A percentile compares a stretch with the other conserved stretches of the same genome.
These are phyloP conservation scores for Natrix natrix DNA, from an alignment of 2,797 vertebrate genomes.

Conservation along the genomic window DNA sequence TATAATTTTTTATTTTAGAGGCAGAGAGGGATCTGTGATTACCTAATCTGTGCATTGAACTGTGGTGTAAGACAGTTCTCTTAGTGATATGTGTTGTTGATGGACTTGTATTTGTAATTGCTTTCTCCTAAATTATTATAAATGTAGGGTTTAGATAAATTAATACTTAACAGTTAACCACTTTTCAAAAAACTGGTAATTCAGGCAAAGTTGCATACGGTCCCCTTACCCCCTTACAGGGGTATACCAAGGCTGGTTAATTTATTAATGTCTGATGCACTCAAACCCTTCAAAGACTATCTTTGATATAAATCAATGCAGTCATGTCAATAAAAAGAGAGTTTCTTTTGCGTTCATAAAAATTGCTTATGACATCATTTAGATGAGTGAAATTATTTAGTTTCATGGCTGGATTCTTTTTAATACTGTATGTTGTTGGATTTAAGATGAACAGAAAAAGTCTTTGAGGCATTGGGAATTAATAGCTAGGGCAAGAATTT, in stretches of 20 bases:
- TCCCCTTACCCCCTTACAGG: slow-evolving; percentile 9
- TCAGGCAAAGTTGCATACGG: slow-evolving; percentile 41
- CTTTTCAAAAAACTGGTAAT: slow-evolving; percentile 30
- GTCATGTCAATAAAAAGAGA: slow-evolving; percentile 74
- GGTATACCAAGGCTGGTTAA: slow-evolving; percentile 68
- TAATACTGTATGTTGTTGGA: slow-evolving; percentile 72
- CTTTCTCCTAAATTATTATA: background rate
- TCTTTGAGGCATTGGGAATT: slow-evolving; percentile 67
- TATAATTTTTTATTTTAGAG: background rate
- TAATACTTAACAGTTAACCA: slow-evolving; percentile 37
- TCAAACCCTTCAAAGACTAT: slow-evolving; percentile 74
- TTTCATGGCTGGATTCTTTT: slow-evolving; percentile 75
- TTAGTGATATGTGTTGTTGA: background rate
- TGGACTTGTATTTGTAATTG: background rate
- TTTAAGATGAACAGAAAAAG: slow-evolving; percentile 73
- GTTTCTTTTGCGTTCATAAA: slow-evolving; percentile 72
- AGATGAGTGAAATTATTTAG: slow-evolving; percentile 86
- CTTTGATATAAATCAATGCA: slow-evolving; percentile 85
- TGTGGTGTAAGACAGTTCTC: background rate
- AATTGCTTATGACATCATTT: slow-evolving; percentile 75
- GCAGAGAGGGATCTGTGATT: background rate
- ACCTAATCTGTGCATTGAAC: background rate
- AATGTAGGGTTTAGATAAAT: background rate
- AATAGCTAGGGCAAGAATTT: slow-evolving; percentile 75
- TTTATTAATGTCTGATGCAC: slow-evolving; percentile 82